Percentiles rank a stretch among this genome's conserved stretches.
Evolutionary conservation across 2,113 vertebrate genomes (phyloP).

Genomic region (Xiphophorus hellerii): DNA sequence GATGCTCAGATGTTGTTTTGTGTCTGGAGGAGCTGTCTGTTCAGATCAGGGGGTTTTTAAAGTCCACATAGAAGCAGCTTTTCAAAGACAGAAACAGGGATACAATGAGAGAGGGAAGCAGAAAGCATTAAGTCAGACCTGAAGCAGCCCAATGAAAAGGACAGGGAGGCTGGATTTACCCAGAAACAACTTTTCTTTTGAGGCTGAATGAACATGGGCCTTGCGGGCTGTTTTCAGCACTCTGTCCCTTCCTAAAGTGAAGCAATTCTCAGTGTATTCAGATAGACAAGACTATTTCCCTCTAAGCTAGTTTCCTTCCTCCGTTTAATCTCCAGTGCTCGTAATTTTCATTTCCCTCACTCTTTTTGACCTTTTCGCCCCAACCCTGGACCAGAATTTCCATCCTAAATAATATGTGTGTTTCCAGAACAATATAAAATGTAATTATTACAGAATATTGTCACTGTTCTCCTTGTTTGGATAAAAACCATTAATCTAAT

Average conservation of each 20-base stretch:
- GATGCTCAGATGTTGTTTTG: background rate
- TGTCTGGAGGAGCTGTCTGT: background rate
- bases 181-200: background rate
- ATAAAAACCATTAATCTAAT: background rate
- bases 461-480: background rate
- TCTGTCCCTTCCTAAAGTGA: background rate
- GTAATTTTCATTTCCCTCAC: background rate
- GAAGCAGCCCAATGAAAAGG: background rate
- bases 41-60: background rate
- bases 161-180: background rate
- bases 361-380: background rate
- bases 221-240: background rate
- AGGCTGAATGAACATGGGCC: background rate
- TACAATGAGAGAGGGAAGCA: background rate
- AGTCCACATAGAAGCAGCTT: background rate
- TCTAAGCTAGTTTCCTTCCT: background rate
- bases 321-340: background rate
- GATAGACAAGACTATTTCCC: background rate
- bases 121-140: conserved; percentile 3
- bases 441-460: background rate
- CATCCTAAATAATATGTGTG: background rate
- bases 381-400: background rate
- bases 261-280: background rate
- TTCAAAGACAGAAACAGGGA: background rate
- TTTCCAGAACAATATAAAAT: background rate